Conservation (phyloP, 2,113 vertebrate species). For the Prolemur simus region DNA sequence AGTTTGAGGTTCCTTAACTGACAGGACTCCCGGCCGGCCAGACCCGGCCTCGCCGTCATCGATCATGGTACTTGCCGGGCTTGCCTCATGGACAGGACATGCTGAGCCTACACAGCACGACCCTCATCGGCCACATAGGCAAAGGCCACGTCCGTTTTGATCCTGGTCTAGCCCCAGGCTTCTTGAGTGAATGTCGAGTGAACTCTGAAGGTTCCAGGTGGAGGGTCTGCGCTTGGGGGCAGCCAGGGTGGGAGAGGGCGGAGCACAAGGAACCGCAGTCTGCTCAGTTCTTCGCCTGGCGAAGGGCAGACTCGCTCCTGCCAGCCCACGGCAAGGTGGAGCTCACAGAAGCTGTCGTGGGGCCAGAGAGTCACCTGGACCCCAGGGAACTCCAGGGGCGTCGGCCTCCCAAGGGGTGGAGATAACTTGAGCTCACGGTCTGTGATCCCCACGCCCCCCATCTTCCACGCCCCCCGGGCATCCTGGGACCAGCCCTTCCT, state of each 20-base stretch:
- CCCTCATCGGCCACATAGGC: background rate
- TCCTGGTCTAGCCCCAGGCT: background rate
- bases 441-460: too few species aligned
- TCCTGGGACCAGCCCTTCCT: background rate
- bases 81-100: too few species aligned
- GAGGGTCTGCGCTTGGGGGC: background rate
- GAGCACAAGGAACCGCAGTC: background rate
- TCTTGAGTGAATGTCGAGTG: background rate
- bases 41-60: accelerated
- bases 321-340: background rate
- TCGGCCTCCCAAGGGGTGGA: background rate
- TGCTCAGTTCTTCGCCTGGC: background rate
- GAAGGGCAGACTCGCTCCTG: background rate
- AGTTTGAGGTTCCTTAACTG: background rate
- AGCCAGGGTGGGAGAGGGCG: background rate
- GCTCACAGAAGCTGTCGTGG: background rate
- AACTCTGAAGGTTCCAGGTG: background rate
- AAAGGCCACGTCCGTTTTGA: accelerated
- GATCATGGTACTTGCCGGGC: too few species aligned
- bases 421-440: accelerated
- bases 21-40: background rate
- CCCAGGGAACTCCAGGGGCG: background rate
- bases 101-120: background rate
- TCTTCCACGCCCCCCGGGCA: background rate
- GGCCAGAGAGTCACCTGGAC: too few species aligned